Evolutionary conservation across 2,113 vertebrate species (phyloP), one percentile per base, ranked within the genome.

Genomic region (Sphaerodactylus townsendi): DNA sequence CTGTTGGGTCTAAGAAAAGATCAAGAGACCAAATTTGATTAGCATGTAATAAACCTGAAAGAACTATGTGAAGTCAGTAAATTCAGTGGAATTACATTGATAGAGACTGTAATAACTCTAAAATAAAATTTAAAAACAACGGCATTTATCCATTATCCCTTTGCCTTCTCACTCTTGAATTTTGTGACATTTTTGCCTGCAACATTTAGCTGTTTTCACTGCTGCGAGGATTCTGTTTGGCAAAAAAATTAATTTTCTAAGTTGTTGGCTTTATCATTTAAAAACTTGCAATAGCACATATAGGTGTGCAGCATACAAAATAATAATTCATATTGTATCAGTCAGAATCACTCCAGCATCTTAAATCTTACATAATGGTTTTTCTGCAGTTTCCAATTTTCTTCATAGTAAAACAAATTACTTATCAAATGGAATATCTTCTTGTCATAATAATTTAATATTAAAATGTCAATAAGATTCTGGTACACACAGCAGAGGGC

Each of bases 401-500:
- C 84, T 85, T 88, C 84, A 25, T 86, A 93, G 93, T 94, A 94
- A 95, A 94, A 94, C 92, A 93, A 95, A 94, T 95, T 94, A 94
- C 93, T 94, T 94, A 95, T 93, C 91, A 92, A 95, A 92, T 90
- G 83, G 93, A 94, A 93, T 93, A 92, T 94, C 92, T 93, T 94
- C 90, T 92, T 94, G 92, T 93, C 93, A 93, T 93, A 94, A 94
- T 94, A 94, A 95, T 94, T 94, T 95, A 93, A 93, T 95, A 95
- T 93, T 94, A 95, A 94, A 94, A 95, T 94, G 93, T 93, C 94
- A 94, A 93, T 93, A 94, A 93, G 92, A 91, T 92, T 95, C 66
- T 92, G 90, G 92, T 94, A 92, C 92, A 94, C 92, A 94, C 90
- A 91, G 85, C 88, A 93, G 91, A 94, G 92, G 92, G 90, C 90